A percentile compares a stretch with the other conserved stretches of the same genome.
Evolutionary conservation across 2,797 vertebrate species (phyloP).

Genomic region (Alectoris magna): DNA sequence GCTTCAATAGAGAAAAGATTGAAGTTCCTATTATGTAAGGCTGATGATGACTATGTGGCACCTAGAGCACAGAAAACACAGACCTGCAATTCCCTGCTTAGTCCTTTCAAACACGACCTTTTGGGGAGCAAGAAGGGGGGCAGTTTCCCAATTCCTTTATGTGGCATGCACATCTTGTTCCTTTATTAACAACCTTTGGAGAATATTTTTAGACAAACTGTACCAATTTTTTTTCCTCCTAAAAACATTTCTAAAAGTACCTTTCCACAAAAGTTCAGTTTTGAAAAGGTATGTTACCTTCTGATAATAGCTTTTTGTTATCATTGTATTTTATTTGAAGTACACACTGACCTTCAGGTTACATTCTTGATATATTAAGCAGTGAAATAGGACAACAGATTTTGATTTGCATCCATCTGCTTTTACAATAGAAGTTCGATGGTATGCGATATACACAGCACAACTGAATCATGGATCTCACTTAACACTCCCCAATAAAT

Average conservation of each 20-base stretch:
- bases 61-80: not conserved
- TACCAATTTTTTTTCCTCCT: not conserved
- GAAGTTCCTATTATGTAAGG: not conserved
- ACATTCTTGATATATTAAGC: not conserved
- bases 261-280: not conserved
- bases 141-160: not conserved
- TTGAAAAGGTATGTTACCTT: not conserved
- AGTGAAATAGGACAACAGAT: not conserved
- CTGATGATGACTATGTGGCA: not conserved
- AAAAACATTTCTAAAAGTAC: not conserved
- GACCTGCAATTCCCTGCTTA: not conserved
- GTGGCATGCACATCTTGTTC: not conserved
- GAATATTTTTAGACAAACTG: not conserved
- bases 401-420: not conserved
- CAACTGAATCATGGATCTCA: not conserved
- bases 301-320: not conserved
- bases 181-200: not conserved
- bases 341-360: not conserved
- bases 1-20: not conserved
- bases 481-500: not conserved
- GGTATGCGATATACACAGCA: not conserved
- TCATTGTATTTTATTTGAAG: not conserved
- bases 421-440: not conserved
- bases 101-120: not conserved
- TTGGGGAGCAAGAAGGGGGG: no score